phyloP scores from a whole-genome alignment of 1,140 invertebrate species.

The Linepithema humile region DNA sequence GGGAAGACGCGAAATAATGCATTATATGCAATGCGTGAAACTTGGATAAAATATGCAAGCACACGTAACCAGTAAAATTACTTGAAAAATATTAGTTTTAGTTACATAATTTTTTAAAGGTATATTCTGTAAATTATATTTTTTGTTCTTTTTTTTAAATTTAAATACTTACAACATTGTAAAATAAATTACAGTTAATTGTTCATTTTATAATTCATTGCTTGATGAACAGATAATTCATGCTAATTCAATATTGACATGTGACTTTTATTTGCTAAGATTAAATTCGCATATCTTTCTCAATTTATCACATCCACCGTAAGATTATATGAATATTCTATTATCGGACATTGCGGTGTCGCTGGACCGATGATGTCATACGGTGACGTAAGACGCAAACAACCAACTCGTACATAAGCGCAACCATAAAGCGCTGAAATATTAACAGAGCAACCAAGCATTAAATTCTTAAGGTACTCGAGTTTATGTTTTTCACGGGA shows the following conservation, averaged over 20 bases:
- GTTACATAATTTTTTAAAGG: not conserved
- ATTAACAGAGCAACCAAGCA: constrained; percentile 22
- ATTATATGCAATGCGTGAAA: not conserved
- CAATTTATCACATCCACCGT: not conserved
- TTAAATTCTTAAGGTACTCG: not conserved
- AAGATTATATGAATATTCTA: constrained; percentile 46
- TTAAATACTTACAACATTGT: not conserved
- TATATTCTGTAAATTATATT: not conserved
- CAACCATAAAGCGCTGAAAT: constrained; percentile 11
- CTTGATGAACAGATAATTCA: no score
- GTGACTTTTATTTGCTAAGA: not conserved
- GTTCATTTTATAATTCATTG: not conserved
- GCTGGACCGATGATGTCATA: constrained; percentile 52
- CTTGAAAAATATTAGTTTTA: not conserved
- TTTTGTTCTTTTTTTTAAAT: not conserved
- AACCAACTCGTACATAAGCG: not conserved
- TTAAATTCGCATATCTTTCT: not conserved
- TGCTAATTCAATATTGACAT: not conserved
- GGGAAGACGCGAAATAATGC: not conserved
- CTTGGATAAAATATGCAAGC: not conserved
- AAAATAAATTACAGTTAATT: not conserved
- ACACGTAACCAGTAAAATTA: not conserved
- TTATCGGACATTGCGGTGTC: constrained; percentile 30
- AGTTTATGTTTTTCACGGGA: not conserved
- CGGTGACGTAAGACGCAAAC: constrained; percentile 53